Evolutionary conservation across 2,888 invertebrate species (phyloP).

Genomic region (Lordiphosa andalusiaca): DNA sequence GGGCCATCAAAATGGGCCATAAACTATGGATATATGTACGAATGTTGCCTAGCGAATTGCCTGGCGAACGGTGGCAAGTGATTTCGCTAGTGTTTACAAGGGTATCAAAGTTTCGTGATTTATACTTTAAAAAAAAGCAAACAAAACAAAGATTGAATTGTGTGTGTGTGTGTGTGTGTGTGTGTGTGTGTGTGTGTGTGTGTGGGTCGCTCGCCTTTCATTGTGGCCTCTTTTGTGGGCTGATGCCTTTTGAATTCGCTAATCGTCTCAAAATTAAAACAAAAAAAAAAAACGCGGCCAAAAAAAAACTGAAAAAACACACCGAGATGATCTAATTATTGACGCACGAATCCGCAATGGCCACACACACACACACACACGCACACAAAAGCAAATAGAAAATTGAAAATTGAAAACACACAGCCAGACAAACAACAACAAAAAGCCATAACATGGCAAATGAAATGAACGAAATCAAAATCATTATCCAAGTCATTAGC

Average conservation of each 20-base stretch:
- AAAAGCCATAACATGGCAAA: constrained; percentile 35
- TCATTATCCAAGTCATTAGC: constrained; percentile 69
- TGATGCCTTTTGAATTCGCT: constrained; percentile 63
- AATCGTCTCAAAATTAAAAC: constrained; percentile 57
- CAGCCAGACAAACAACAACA: constrained; percentile 4
- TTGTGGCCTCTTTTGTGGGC: constrained; percentile 38
- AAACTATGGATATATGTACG: constrained; percentile 37
- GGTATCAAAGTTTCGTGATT: constrained; percentile 2
- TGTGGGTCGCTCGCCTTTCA: constrained; percentile 38
- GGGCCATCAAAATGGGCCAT: constrained; percentile 36
- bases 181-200: constrained; percentile 22
- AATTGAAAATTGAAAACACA: constrained; percentile 20
- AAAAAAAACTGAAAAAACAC: constrained; percentile 27
- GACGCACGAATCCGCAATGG: constrained; percentile 67
- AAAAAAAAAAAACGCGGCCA: constrained; percentile 5
- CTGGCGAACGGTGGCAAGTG: too few species aligned
- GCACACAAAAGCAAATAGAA: constrained; percentile 21
- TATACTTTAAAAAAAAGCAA: not conserved
- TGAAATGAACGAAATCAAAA: constrained; percentile 58
- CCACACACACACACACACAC: constrained; percentile 30
- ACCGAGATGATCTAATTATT: constrained; percentile 69
- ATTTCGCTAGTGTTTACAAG: not conserved
- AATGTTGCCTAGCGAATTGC: too few species aligned
- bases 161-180: constrained; percentile 22
- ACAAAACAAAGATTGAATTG: constrained; percentile 11